Base-by-base conservation (phyloP, 2,888 invertebrate species). In the Cephus runcator region DNA sequence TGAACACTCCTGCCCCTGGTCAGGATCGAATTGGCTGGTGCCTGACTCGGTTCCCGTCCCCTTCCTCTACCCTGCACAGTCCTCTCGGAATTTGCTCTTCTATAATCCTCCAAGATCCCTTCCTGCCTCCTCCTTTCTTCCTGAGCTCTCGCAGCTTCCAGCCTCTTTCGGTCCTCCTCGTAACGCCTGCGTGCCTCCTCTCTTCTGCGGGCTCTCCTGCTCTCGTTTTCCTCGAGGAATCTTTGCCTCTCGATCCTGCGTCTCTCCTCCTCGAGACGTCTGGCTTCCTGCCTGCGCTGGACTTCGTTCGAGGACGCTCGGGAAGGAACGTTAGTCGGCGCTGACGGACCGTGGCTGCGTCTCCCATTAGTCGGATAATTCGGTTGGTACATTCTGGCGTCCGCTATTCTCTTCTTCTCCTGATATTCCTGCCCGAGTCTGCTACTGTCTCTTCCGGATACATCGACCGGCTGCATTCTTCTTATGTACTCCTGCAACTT, bases 401-500 rank as follows among this genome's bases (percentile, higher is more conserved):
- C 69, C 4, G 11, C 69, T 33, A 69, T 30, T 69, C n/a, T 69
- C 69, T 33, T 69, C n/a, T 1, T 30, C 30, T 12, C 30, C n/a
- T 30, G 31, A 12, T 69, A 69, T 31, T 12, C 33, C 33, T 69
- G 31, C 12, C 4, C 69, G 0, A 1, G 31, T 69, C 69, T 30
- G 12, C 31, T 33, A 12, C 3, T 11, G 12, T 69, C n/a, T 73
- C 71, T 75, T 34, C 73, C 79, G 31, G 80, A 75, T 33, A 35
- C 69, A 77, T 82, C 83, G 34, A 88, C 82, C 12, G 89, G 87
- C 11, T 88, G 88, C 73, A 88, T 89, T 74, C 89, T 83, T 6
- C 84, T 81, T 30, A 87, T 80, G 77, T 89, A 89, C 15, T 89
- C 89, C 76, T 87, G 86, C 33, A 87, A 76, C 69, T 83, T 88